Evolutionary conservation across 2,888 invertebrate species (phyloP), one percentile per base, ranked within the genome.

Genomic region (Linyphia triangularis): DNA sequence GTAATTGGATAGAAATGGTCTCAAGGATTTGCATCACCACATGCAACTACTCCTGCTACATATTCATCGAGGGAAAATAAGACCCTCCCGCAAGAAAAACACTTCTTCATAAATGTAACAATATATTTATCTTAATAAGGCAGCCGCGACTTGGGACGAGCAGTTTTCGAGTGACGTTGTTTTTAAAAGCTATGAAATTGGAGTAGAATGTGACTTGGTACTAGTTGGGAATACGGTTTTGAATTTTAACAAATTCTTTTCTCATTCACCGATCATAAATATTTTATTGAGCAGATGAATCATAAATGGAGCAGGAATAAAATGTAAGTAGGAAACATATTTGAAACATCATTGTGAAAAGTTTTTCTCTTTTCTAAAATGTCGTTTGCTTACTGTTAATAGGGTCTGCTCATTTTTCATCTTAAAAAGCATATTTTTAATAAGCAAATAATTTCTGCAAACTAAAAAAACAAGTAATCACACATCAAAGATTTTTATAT

Each of bases 1-100:
- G 79, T 88, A 88, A 88, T 88, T 88, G 86, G 86, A 88, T 81
- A 79, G 86, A 73, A 88, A 81, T 81, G 37, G 67, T 57, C 65
- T 63, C 57, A 26, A 73, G 70, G 86, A 81, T 86, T 86, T 86
- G 79, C 81, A 81, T 86, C 63, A 28, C 85, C 59, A 59, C 59
- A 16, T 51, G 13, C 51, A 5, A 51, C 59, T 67, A 19, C 51
- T 51, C 6, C 59, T 51, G 43, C 43, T 82, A 37, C 82, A 82
- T 72, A 82, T 82, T 82, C 72, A 72, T 82, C 72, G 33, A 6
- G 3, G 13, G n/a, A 51, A 16, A 51, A 43, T 43, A 51, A 51
- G 51, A 0, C n/a, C 28, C 22, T 13, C 69, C 16, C 43, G 51
- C 57, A 69, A 63, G 61, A 69, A 70, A 75, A 81, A 63, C 61